These are phyloP conservation scores for Lithophane leautieri DNA, from an alignment of 2,888 invertebrate genomes.

Conservation along the genomic window DNA sequence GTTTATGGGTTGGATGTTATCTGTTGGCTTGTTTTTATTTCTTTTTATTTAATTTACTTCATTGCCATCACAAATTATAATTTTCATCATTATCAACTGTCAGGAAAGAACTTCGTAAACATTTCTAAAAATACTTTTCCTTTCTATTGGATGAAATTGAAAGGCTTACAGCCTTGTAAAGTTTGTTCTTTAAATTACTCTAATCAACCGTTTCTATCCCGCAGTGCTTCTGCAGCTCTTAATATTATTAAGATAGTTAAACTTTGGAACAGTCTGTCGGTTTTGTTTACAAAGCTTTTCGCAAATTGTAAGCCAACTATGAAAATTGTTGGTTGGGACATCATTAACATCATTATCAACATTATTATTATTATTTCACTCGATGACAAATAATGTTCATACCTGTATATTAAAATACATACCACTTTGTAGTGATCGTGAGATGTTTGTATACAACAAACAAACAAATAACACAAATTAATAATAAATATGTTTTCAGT, in stretches of 20 bases:
- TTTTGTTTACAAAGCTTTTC: constrained; percentile 22
- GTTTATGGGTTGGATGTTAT: neutral
- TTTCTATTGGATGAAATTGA: neutral
- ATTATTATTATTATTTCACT: no score
- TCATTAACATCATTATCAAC: no score
- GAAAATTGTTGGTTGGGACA: constrained; percentile 1
- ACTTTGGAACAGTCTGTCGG: neutral
- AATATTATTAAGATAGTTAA: constrained; percentile 25
- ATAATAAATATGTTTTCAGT: neutral
- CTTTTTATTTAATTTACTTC: constrained; percentile 2
- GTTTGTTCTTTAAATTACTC: neutral
- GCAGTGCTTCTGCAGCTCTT: constrained; percentile 18
- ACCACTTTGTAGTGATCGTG: no score
- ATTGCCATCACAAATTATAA: neutral
- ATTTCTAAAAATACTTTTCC: no score
- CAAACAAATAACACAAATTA: no score
- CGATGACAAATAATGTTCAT: no score
- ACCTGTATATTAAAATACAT: neutral
- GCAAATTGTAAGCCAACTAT: constrained; percentile 10
- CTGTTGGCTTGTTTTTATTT: neutral
- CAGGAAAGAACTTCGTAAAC: no score
- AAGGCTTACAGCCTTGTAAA: neutral
- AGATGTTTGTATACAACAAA: no score
- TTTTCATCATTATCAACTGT: neutral
- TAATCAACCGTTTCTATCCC: neutral